Percentiles rank a stretch among this genome's conserved stretches.
Conservation (phyloP, 1,140 invertebrate species). For the Pinna nobilis region DNA sequence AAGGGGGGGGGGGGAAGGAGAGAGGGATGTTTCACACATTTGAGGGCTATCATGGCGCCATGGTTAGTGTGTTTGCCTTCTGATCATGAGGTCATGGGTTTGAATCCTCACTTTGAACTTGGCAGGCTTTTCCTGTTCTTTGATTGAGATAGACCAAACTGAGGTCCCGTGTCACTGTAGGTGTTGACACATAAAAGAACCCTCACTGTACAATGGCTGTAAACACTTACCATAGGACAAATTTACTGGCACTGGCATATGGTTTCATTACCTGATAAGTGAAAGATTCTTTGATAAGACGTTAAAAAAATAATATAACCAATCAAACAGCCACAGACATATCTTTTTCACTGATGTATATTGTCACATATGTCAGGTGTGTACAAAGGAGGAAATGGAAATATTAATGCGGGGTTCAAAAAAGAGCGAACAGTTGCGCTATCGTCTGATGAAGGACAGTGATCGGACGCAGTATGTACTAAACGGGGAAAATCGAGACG, state of each 20-base stretch:
- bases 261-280: background rate
- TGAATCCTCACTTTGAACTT: too few species aligned
- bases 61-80: too few species aligned
- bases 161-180: too few species aligned
- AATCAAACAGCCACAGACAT: background rate
- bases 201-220: background rate
- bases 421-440: conserved; percentile 82
- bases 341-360: background rate
- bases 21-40: too few species aligned
- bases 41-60: too few species aligned
- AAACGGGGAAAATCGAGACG: conserved; percentile 34
- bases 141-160: background rate
- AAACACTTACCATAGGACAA: background rate
- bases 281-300: background rate
- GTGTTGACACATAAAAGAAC: too few species aligned
- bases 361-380: conserved; percentile 77
- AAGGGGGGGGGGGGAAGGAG: too few species aligned
- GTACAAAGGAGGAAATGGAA: conserved; percentile 84
- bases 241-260: background rate
- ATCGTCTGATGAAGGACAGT: conserved; percentile 81
- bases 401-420: conserved; percentile 82
- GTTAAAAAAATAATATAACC: background rate
- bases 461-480: conserved; percentile 47
- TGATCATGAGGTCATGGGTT: too few species aligned
- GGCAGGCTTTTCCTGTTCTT: too few species aligned